Base-by-base conservation (phyloP, 2,797 vertebrate genomes). In the Carapus acus region DNA sequence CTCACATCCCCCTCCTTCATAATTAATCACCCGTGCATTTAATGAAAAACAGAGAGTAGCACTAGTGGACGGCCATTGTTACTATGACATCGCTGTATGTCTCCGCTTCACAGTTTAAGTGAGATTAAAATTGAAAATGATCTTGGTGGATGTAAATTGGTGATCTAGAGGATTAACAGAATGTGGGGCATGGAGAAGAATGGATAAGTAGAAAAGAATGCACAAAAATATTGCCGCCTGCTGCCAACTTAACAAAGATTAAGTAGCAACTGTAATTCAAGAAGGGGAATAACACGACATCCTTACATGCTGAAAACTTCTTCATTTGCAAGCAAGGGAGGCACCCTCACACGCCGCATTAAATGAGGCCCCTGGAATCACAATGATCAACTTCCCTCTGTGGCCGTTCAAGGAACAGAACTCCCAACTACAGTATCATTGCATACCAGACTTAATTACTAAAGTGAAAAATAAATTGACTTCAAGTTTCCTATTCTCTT, bases 91-190 rank as follows among this genome's bases (percentile, higher is more conserved):
- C 74, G 76, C 63, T 53, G 80, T 79, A 76, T 80, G 72, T 49
- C 22, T 73, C 75, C 66, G 74, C 82, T 86, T 82, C 84, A 73
- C 65, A 48, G 69, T 70, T 78, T 74, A 81, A 64, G 74, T 70
- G 73, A 71, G 71, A 77, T 72, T 73, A 84, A 87, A 82, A 88
- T 88, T 87, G 86, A 84, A 86, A 86, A 75, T 76, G 71, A 80
- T 81, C 81, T 79, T 69, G 67, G 76, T 48, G 40, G 63, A 71
- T 80, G 66, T 59, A 75, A 80, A 84, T 74, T 60, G 77, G 81
- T 76, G 74, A 71, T 74, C 88, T 81, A 81, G 74, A 77, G 84
- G 79, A 88, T 83, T 85, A 82, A 79, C 69, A 63, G 60, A 83
- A 79, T 79, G 72, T 69, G 72, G 79, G 65, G 43, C 60, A 60